Evolutionary conservation across 1,140 invertebrate species (phyloP), one percentile per base, ranked within the genome.

Genomic region (Drosophila lini): DNA sequence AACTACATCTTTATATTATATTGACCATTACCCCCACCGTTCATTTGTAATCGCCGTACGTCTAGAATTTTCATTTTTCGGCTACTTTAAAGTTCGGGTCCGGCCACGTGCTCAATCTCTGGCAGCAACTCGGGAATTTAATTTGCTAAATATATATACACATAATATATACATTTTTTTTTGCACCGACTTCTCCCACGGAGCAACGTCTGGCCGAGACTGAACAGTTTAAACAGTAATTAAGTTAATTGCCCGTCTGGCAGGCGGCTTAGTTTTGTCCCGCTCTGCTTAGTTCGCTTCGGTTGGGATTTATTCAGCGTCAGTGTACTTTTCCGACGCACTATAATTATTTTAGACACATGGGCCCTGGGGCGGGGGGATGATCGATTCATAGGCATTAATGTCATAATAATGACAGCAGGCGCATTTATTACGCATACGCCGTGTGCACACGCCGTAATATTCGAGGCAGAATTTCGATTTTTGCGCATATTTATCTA

Each of bases 371-470:
- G 32, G 31, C 34, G 5, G 28, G 0, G 5, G 28, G 50, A 60
- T 88, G 84, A 88, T 89, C 80, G 78, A 89, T 84, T 78, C 44
- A 42, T 59, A 13, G 63, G 50, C 80, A 78, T 74, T 89, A 89
- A 89, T 84, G 80, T 59, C 74, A 71, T 74, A 88, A 88, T 88
- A 82, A 86, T 88, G 64, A 55, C 67, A 64, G 64, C 38, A 74
- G 63, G 57, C 67, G 62, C 73, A 80, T 82, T 77, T 83, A 88
- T 88, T 84, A 79, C 84, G 80, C 74, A 89, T 89, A 89, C 83
- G 84, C 77, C 62, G 77, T 80, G 83, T 89, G 77, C 77, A 71
- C 83, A 58, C 55, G 42, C 48, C 58, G 38, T 56, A 80, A 74
- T 40, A 69, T 74, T 55, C 15, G 48, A 52, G 42, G 44, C 42